These are phyloP conservation scores for Cetoscarus ocellatus DNA, from an alignment of 2,797 vertebrate species.

Conservation along the genomic window DNA sequence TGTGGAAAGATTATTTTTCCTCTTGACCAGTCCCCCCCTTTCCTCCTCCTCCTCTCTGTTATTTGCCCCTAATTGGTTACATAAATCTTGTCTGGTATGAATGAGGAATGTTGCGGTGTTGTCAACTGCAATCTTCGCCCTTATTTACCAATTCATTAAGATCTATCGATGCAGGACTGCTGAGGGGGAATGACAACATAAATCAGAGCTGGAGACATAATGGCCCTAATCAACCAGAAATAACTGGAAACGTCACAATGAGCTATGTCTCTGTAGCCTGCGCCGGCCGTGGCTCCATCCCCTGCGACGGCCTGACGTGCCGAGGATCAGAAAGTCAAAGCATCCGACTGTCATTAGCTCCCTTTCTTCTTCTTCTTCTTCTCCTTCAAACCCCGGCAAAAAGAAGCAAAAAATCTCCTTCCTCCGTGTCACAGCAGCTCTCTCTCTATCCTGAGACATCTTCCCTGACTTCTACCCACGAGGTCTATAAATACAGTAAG, in stretches of 20 bases:
- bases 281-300: conserved; percentile 53
- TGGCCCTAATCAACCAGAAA: conserved; percentile 99
- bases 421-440: conserved; percentile 52
- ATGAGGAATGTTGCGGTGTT: conserved; percentile 99
- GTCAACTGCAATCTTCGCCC: conserved; percentile 99
- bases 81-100: conserved; percentile 99
- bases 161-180: conserved; percentile 99
- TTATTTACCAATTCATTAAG: conserved; percentile 99
- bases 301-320: conserved; percentile 52
- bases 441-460: conserved; percentile 32
- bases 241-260: conserved; percentile 99
- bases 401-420: too few species aligned
- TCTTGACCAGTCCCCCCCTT: conserved; percentile 93
- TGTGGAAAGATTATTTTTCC: conserved; percentile 94
- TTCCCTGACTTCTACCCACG: conserved; percentile 56
- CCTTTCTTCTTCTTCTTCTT: conserved; percentile 88
- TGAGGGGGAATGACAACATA: conserved; percentile 99
- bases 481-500: conserved; percentile 70
- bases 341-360: conserved; percentile 89
- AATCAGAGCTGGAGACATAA: conserved; percentile 99
- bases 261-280: conserved; percentile 94
- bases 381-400: too few species aligned
- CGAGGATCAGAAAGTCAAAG: conserved; percentile 46
- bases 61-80: conserved; percentile 98
- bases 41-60: conserved; percentile 87